Conservation (phyloP, 2,888 invertebrate species). For the Macropis europaea region DNA sequence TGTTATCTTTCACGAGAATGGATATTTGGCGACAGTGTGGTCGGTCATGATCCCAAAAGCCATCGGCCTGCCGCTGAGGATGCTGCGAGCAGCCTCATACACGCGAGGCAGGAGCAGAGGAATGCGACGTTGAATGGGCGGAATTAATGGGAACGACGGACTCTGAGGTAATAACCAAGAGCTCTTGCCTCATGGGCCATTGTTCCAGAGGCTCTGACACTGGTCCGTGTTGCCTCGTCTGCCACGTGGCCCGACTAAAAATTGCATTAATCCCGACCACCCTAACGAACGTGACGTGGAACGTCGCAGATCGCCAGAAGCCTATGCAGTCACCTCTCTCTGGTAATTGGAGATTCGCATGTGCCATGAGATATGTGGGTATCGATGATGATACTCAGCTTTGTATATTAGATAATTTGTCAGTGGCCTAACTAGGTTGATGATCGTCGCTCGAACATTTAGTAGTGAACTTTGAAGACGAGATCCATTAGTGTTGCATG, state of each 20-base stretch:
- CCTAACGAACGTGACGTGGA: slow-evolving; percentile 5
- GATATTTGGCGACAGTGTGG: slow-evolving; percentile 11
- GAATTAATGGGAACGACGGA: slow-evolving; percentile 70
- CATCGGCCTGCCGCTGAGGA: slow-evolving; percentile 13
- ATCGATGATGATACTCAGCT: too few species aligned
- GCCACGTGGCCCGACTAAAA: slow-evolving; percentile 22
- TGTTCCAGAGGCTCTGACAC: slow-evolving; percentile 31
- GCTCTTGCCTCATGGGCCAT: slow-evolving; percentile 43
- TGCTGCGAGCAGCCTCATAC: slow-evolving; percentile 29
- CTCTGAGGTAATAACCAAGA: slow-evolving; percentile 58
- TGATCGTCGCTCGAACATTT: too few species aligned
- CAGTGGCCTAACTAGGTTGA: too few species aligned
- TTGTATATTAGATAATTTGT: too few species aligned
- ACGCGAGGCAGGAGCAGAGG: slow-evolving; percentile 40
- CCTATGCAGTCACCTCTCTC: too few species aligned
- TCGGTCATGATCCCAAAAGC: slow-evolving; percentile 12
- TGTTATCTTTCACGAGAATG: slow-evolving; percentile 35
- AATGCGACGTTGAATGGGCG: slow-evolving; percentile 67
- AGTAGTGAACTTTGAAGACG: too few species aligned
- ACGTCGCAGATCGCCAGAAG: too few species aligned
- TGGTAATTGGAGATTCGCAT: slow-evolving; percentile 13
- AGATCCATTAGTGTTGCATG: too few species aligned
- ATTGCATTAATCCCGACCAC: slow-evolving; percentile 29
- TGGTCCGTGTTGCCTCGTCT: slow-evolving; percentile 6
- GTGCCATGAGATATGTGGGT: not conserved